Evolutionary conservation across 2,113 vertebrate genomes (phyloP), one percentile per base, ranked within the genome.

Genomic region (Meriones unguiculatus): DNA sequence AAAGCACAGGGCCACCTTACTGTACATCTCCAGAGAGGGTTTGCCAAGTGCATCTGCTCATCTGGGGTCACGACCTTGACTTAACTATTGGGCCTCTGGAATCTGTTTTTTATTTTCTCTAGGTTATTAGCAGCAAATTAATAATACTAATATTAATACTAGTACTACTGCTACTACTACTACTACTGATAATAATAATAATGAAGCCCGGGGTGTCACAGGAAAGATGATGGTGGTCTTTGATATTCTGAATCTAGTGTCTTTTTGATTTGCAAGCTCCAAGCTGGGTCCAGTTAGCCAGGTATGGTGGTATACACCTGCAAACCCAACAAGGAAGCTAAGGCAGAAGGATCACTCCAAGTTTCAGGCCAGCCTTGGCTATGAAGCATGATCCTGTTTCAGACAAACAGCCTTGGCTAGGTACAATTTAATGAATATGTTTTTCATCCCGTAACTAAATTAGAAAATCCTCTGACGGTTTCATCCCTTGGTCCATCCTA

Each of bases 31-130:
- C 25, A 35, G 81, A 41, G 52, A 8, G 0, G 6, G 77, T 72
- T 65, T 20, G 24, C 25, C 50, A 2, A 2, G 25, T 24, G 57
- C 84, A 59, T 25, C 57, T 38, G 13, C 30, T 22, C 35, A 41
- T 24, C 22, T 54, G 85, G 30, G 20, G 1, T 12, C 62, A n/a
- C 57, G 77, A 35, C 13, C 25, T 77, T 67, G n/a, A 93, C 59
- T 76, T 85, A 65, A 65, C 17, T 32, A 41, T 20, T 50, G 82
- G 35, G 38, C 41, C 24, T 73, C 92, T 87, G 32, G 38, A 20
- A 72, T 82, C 78, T 75, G 28, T 38, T 46, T 46, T 89, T 90
- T 67, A 67, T 35, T 84, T 73, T 93, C 30, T 84, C 96, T 80
- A 25, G 30, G 17, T 62, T 96, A 77, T 72, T 22, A 80, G 75